These are phyloP conservation scores for Anodontia alba DNA, from an alignment of 2,888 invertebrate species.

Conservation along the genomic window DNA sequence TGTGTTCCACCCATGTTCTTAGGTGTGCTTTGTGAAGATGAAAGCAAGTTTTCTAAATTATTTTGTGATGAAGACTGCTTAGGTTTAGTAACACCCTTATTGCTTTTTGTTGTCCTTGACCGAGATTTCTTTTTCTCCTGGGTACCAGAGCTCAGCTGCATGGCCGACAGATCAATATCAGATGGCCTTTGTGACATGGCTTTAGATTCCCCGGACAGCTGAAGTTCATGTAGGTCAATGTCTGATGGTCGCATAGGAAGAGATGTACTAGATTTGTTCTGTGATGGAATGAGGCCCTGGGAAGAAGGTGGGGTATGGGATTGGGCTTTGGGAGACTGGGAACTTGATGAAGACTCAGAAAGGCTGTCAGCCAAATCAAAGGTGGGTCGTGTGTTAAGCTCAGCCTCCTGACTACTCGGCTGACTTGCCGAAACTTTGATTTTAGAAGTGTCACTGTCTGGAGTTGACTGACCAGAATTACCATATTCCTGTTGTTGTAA, in stretches of 20 bases:
- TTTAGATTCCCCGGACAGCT: slow-evolving; percentile 43
- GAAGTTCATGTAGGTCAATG: slow-evolving; percentile 58
- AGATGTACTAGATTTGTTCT: not conserved
- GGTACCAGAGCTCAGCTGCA: not conserved
- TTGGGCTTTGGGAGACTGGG: slow-evolving; percentile 30
- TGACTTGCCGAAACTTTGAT: not conserved
- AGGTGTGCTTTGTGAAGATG: not conserved
- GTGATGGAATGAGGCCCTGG: not conserved
- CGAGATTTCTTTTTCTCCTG: not conserved
- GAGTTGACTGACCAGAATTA: not conserved
- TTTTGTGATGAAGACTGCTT: not conserved
- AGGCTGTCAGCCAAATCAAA: slow-evolving; percentile 42
- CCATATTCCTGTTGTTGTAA: not conserved
- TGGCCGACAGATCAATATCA: not conserved
- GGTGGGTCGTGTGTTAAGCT: not conserved
- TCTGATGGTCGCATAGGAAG: slow-evolving; percentile 54
- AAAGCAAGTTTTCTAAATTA: not conserved
- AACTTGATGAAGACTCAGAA: slow-evolving; percentile 34
- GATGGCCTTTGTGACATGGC: slow-evolving; percentile 20
- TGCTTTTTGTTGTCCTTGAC: not conserved
- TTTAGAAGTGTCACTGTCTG: not conserved
- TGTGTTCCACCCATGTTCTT: not conserved
- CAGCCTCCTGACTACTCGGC: not conserved
- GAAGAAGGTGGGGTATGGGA: not conserved
- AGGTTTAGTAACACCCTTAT: not conserved